phyloP scores from a whole-genome alignment of 2,113 vertebrate species.

The Corythornis cristatus region DNA sequence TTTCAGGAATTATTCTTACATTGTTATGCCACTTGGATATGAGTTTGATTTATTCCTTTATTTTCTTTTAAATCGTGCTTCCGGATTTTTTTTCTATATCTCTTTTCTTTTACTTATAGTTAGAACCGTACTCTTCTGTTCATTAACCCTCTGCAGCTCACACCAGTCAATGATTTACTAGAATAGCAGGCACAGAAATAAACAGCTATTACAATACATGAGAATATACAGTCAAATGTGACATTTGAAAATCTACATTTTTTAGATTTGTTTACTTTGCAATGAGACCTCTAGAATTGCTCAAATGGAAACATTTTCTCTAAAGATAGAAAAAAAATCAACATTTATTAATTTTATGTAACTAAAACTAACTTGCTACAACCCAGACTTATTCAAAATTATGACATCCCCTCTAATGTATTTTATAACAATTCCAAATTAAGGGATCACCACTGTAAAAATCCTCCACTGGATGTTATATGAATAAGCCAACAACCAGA shows the following conservation, averaged over 20 bases:
- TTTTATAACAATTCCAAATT: not conserved
- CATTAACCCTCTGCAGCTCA: not conserved
- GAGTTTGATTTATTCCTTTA: not conserved
- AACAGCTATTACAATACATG: not conserved
- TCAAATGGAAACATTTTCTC: not conserved
- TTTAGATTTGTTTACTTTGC: not conserved
- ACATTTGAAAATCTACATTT: not conserved
- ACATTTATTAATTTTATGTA: not conserved
- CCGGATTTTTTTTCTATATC: not conserved
- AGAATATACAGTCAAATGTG: not conserved
- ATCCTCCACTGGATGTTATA: not conserved
- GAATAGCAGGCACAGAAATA: not conserved
- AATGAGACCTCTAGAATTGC: not conserved
- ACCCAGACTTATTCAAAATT: not conserved
- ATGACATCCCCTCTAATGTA: not conserved
- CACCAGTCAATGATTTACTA: not conserved
- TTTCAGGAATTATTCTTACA: not conserved
- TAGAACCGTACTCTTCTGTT: not conserved
- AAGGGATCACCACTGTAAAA: not conserved
- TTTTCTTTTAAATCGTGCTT: not conserved
- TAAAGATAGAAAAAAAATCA: not conserved
- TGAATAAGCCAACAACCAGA: not conserved
- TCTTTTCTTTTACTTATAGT: not conserved
- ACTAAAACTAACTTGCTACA: not conserved
- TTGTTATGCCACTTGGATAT: not conserved